These are phyloP conservation scores for Synergus umbraculus DNA, from an alignment of 2,888 invertebrate species.

Conservation along the genomic window DNA sequence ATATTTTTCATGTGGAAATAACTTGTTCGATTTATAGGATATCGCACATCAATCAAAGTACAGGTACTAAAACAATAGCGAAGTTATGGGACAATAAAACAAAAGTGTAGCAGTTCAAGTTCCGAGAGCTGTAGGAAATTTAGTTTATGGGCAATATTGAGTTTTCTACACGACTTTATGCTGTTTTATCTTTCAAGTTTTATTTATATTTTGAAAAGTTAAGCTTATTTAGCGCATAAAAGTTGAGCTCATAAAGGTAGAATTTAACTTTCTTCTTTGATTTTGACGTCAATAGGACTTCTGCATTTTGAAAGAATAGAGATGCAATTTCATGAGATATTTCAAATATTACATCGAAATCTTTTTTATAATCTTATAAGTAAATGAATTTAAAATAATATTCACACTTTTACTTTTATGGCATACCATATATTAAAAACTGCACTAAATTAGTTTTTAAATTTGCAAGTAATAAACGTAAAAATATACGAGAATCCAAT, in stretches of 20 bases:
- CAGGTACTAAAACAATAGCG: slow-evolving; percentile 24
- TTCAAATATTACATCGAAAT: neutral
- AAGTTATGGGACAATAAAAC: slow-evolving; percentile 35
- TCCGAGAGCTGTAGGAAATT: slow-evolving; percentile 20
- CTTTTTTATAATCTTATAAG: too few species aligned
- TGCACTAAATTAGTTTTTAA: neutral
- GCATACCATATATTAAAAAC: neutral
- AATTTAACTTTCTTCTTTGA: neutral
- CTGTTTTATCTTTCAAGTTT: neutral
- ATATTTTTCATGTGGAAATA: neutral
- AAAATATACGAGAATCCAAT: slow-evolving; percentile 1
- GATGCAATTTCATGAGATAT: neutral
- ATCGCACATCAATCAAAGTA: slow-evolving; percentile 6
- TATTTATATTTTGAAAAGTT: neutral
- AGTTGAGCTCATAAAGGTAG: too few species aligned
- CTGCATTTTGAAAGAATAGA: neutral
- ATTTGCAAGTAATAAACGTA: neutral
- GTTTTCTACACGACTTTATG: slow-evolving; percentile 7
- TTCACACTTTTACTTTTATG: neutral
- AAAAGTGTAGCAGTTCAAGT: slow-evolving; percentile 1
- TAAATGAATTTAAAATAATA: too few species aligned
- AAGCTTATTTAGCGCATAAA: too few species aligned
- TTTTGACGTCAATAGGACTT: neutral
- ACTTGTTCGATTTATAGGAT: slow-evolving; percentile 30
- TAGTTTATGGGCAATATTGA: slow-evolving; percentile 15